Percentiles rank a stretch among this genome's conserved stretches.
Conservation (phyloP, 1,140 invertebrate species). For the Homalodisca vitripennis region DNA sequence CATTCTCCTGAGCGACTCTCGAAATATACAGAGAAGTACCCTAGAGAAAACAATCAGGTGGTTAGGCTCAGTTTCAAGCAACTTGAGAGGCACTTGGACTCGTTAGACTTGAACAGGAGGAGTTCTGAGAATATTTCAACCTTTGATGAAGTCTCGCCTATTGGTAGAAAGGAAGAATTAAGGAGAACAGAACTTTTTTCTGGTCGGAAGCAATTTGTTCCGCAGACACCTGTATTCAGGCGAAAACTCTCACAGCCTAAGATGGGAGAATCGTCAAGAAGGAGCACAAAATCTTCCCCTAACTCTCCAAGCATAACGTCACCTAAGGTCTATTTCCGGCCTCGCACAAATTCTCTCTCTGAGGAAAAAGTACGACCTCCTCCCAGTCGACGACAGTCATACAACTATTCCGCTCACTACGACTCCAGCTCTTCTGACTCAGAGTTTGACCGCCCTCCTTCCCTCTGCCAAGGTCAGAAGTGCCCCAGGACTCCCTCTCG, state of each 20-base stretch:
- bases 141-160: background rate
- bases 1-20: constrained; percentile 12
- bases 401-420: constrained; percentile 25
- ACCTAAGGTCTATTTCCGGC: constrained; percentile 17
- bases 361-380: constrained; percentile 20
- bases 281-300: constrained; percentile 30
- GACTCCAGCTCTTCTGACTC: constrained; percentile 38
- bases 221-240: constrained; percentile 29
- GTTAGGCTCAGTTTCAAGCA: constrained; percentile 20
- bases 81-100: constrained; percentile 20
- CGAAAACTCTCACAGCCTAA: constrained; percentile 26
- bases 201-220: constrained; percentile 8
- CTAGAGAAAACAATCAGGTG: background rate
- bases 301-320: constrained; percentile 28
- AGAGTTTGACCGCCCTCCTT: constrained; percentile 27
- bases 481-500: background rate
- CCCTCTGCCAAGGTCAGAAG: constrained; percentile 28
- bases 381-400: constrained; percentile 23
- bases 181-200: constrained; percentile 9
- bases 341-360: constrained; percentile 27
- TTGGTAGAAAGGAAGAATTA: constrained; percentile 3
- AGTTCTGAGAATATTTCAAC: constrained; percentile 12
- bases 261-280: constrained; percentile 13
- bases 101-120: constrained; percentile 27
- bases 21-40: constrained; percentile 24